Conservation (phyloP, 2,888 invertebrate genomes). For the Koerneria pararmatus region DNA sequence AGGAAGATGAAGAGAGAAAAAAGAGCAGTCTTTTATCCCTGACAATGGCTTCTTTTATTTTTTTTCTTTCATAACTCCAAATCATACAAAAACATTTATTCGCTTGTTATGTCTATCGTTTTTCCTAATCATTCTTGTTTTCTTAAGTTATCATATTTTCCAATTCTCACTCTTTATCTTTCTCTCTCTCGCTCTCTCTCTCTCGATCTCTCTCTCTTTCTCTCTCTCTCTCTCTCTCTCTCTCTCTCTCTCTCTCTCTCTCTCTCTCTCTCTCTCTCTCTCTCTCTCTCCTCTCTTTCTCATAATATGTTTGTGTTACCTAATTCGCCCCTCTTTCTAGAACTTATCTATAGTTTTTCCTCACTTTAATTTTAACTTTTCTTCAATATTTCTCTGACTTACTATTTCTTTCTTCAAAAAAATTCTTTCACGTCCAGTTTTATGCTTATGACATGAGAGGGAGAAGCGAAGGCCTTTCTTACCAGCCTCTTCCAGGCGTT, state of each 20-base stretch:
- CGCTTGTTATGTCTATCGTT: not conserved
- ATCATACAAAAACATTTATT: not conserved
- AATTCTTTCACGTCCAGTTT: no score
- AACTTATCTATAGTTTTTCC: no score
- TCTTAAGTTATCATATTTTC: not conserved
- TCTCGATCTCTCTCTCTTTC: not conserved
- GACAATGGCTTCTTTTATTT: not conserved
- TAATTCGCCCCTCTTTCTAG: no score
- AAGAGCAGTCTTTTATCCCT: not conserved
- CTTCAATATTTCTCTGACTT: no score
- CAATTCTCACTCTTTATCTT: not conserved
- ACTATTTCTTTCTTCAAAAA: no score
- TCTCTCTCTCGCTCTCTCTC: not conserved
- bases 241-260: slow-evolving; percentile 5
- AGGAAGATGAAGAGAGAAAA: no score
- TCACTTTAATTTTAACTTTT: no score
- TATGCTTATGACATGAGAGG: no score
- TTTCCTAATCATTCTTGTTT: not conserved
- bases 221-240: not conserved
- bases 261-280: slow-evolving; percentile 8
- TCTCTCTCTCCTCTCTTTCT: no score
- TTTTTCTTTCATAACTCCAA: not conserved
- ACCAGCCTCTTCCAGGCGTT: no score
- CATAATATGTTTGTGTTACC: no score
- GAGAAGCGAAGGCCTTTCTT: no score